Base-by-base conservation (phyloP, 2,113 vertebrate species). In the Sterna hirundo region DNA sequence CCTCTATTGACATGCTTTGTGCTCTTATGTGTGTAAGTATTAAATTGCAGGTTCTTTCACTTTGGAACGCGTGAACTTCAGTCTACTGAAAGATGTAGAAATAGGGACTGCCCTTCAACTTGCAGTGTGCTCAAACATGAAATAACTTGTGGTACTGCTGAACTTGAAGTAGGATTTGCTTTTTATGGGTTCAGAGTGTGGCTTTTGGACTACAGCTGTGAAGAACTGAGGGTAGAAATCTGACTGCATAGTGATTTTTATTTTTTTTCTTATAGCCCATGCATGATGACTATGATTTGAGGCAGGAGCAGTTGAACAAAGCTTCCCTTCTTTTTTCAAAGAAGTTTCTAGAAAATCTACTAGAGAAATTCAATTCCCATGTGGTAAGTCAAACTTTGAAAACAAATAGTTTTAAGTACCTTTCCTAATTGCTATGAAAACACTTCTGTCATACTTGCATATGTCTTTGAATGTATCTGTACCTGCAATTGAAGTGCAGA, bases 1-100 rank as follows among this genome's bases (percentile, higher is more conserved):
- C 99, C 40, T 99, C 99, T 69, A 98, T 99, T 64, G 99, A 99
- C 96, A 99, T 99, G 99, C 99, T 99, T 25, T 99, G 99, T 97
- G 99, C 99, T 51, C 99, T 99, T 36, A 99, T 99, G 99, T 99
- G 99, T 99, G 99, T 99, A 98, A 99, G 99, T 99, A 92, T 92
- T 92, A 66, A 76, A 58, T 13, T 77, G 27, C 17, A 62, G 26
- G 8, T 61, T 76, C 26, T 88, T 68, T 65, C 3, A 4, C 27
- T 88, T 70, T 20, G 25, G 26, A 52, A 27, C 52, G 6, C 44
- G 36, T 81, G 64, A 89, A 58, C 16, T 86, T 68, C n/a, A 80
- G 21, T 15, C 34, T 42, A 12, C 25, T 66, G 60, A 62, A 72
- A 72, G n/a, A 58, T 47, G 13, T n/a, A 61, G 62, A 77, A 68